Evolutionary conservation across 92 coral and sea anemone genomes (phyloP).

Genomic region (Heliopora coerulea): DNA sequence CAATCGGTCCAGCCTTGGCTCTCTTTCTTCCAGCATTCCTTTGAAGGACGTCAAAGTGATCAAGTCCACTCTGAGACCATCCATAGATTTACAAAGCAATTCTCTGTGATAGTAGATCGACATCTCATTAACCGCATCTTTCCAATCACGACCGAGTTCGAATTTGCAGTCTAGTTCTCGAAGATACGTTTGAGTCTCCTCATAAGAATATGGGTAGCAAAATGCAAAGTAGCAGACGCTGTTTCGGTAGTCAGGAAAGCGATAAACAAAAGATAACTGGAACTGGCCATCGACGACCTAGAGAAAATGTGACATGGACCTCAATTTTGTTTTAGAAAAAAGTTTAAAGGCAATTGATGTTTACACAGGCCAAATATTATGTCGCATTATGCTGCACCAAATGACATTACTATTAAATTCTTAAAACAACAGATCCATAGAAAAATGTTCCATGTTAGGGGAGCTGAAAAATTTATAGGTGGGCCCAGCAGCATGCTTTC

Average conservation of each 20-base stretch:
- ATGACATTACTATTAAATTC: too few relatives aligned
- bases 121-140: background rate
- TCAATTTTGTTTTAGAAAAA: background rate
- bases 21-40: slow-evolving; percentile 74
- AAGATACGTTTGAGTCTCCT: slow-evolving; percentile 76
- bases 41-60: slow-evolving; percentile 76
- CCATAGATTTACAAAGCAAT: slow-evolving; percentile 75
- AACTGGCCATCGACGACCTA: slow-evolving; percentile 95
- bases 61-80: slow-evolving; percentile 82
- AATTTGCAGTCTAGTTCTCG: slow-evolving; percentile 58
- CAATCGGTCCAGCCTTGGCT: slow-evolving; percentile 60
- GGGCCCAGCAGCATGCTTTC: too few relatives aligned
- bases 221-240: slow-evolving; percentile 84
- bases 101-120: slow-evolving; percentile 75
- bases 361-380: background rate
- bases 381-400: background rate
- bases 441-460: too few relatives aligned
- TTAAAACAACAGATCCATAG: too few relatives aligned
- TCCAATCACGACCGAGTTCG: background rate
- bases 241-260: slow-evolving; percentile 87
- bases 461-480: too few relatives aligned
- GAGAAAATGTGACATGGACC: slow-evolving; percentile 12
- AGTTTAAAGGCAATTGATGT: too few relatives aligned
- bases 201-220: slow-evolving; percentile 90
- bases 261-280: slow-evolving; percentile 79